Evolutionary conservation across 2,797 vertebrate species (phyloP).

Genomic region (Morus bassanus): DNA sequence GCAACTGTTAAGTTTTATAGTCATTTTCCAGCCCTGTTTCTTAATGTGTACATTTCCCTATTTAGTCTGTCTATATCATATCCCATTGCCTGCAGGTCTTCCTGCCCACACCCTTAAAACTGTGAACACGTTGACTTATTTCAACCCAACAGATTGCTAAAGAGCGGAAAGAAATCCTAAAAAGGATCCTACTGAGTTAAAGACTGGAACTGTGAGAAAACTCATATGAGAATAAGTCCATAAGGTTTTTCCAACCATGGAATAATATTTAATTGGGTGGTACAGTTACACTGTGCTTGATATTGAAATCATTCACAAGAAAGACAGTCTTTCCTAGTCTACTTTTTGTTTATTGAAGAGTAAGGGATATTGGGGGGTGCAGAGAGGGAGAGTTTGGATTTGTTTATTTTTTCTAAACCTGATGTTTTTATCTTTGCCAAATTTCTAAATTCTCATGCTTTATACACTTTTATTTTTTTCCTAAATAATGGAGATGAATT

Average conservation of each 20-base stretch:
- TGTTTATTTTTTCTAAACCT: not conserved
- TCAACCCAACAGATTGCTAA: not conserved
- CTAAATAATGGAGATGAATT: not conserved
- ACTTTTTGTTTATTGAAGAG: not conserved
- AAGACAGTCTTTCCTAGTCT: not conserved
- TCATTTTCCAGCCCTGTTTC: not conserved
- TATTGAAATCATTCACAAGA: not conserved
- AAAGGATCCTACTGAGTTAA: not conserved
- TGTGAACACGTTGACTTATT: not conserved
- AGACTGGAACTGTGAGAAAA: not conserved
- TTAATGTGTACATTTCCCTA: not conserved
- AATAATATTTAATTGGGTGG: not conserved
- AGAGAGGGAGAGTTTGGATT: not conserved
- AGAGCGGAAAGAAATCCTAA: not conserved
- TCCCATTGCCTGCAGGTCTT: not conserved
- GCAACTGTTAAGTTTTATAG: not conserved
- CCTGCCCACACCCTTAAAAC: not conserved
- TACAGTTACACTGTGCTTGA: not conserved
- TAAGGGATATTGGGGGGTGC: not conserved
- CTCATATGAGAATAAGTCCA: not conserved
- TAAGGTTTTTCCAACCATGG: accelerated
- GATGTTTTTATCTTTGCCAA: not conserved
- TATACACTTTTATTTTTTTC: not conserved
- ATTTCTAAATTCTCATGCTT: not conserved
- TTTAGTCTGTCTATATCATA: not conserved